Percentiles rank a stretch among this genome's conserved stretches.
phyloP scores from a whole-genome alignment of 2,113 vertebrate genomes.

The Leptobrachium ailaonicum region DNA sequence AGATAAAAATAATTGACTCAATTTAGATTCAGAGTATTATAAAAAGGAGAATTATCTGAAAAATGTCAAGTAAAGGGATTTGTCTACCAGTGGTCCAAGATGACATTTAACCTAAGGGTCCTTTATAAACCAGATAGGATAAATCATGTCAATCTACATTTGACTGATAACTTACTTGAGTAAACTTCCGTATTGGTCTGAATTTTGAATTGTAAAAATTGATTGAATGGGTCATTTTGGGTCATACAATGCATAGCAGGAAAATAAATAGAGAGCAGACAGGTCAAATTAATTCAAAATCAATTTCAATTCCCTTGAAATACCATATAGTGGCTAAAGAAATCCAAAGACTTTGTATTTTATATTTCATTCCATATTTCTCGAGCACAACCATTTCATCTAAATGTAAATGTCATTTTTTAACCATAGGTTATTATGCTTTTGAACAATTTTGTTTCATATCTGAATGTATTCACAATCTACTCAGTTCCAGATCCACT shows the following conservation, averaged over 20 bases:
- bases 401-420: constrained; percentile 40
- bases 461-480: constrained; percentile 2
- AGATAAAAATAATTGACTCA: constrained; percentile 14
- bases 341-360: constrained; percentile 33
- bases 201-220: constrained; percentile 38
- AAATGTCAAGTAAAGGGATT: not conserved
- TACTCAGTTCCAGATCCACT: not conserved
- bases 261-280: constrained; percentile 47
- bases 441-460: constrained; percentile 1
- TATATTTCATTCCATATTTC: constrained; percentile 39
- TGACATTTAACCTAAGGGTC: constrained; percentile 9
- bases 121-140: constrained; percentile 15
- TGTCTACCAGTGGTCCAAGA: not conserved
- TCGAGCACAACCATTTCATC: constrained; percentile 25
- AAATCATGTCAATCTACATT: constrained; percentile 36
- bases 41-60: constrained; percentile 5
- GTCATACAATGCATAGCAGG: constrained; percentile 36
- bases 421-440: constrained; percentile 14
- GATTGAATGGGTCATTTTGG: constrained; percentile 41
- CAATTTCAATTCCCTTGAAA: constrained; percentile 45
- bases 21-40: constrained; percentile 5
- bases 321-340: constrained; percentile 19
- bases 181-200: constrained; percentile 13
- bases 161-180: constrained; percentile 26
- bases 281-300: constrained; percentile 49